Percentiles rank a stretch among this genome's conserved stretches.
These are phyloP conservation scores for Empidonax alnorum DNA, from an alignment of 2,113 vertebrate genomes.

Conservation along the genomic window DNA sequence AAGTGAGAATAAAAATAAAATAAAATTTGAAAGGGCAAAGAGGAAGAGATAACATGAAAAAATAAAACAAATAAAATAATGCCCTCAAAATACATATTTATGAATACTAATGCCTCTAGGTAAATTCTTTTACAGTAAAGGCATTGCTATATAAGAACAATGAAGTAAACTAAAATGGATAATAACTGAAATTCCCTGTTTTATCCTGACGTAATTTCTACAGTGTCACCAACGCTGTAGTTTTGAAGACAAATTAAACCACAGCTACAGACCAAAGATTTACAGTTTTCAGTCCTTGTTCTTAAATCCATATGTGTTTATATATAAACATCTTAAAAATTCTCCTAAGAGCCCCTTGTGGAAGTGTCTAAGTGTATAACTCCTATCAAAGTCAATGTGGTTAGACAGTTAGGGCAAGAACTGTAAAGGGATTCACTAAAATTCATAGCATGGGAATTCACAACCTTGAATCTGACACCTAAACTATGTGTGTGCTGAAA, in stretches of 20 bases:
- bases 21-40: background rate
- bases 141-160: background rate
- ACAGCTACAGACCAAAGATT: background rate
- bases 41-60: background rate
- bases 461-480: background rate
- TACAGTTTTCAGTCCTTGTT: background rate
- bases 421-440: constrained; percentile 8
- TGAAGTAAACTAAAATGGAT: background rate
- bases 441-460: background rate
- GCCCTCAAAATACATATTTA: constrained; percentile 3
- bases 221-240: background rate
- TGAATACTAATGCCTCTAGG: background rate
- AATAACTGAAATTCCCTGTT: background rate
- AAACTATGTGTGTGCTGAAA: background rate
- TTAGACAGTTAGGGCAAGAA: background rate
- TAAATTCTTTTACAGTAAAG: background rate
- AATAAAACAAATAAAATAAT: constrained; percentile 18
- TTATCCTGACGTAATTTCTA: background rate
- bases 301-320: background rate
- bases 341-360: background rate
- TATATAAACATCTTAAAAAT: background rate
- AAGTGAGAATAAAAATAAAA: constrained; percentile 25
- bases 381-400: background rate
- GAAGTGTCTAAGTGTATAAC: background rate
- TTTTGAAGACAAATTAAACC: constrained; percentile 1